Evolutionary conservation across 2,113 vertebrate species (phyloP), one percentile per base, ranked within the genome.

Genomic region (Toxotes chatareus): DNA sequence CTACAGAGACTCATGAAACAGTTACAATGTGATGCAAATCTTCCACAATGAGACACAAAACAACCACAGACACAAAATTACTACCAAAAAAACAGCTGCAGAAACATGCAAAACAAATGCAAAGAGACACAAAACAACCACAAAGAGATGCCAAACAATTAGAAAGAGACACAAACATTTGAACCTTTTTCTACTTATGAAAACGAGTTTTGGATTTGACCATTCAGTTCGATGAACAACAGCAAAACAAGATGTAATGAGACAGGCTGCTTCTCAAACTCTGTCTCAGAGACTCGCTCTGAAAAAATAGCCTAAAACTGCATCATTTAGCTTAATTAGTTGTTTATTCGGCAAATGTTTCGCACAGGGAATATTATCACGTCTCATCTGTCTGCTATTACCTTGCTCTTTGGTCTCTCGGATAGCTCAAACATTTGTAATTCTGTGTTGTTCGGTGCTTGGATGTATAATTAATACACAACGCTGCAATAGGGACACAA

Each of bases 391-490:
- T 36, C 19, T 51, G 38, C 49, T 53, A 34, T 68, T 36, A 53
- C 46, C 23, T n/a, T 21, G 1, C 31, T 63, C 19, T 82, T 56
- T 56, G 71, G 23, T 75, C 44, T 74, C 63, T 55, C 9, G 5
- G 34, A 66, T n/a, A 5, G 23, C 32, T 67, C 63, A 46, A 64
- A 75, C 46, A 55, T 75, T 55, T 69, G 56, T 53, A 53, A 53
- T 53, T n/a, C 51, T 60, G 49, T 49, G 31, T 59, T 66, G 60
- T 57, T 55, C 47, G 1, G 10, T 2, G 31, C 38, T 67, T 13
- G 53, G 79, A 80, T 80, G 62, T 68, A 61, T 81, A 81, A 85
- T 80, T 40, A 0, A 32, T 61, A 55, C 27, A 1, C 27, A 1
- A 1, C 19, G 5, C 51, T 14, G 60, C 59, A 66, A 55, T 4